Evolutionary conservation across 2,888 invertebrate species (phyloP).

Genomic region (Agrenia bidenticulata): DNA sequence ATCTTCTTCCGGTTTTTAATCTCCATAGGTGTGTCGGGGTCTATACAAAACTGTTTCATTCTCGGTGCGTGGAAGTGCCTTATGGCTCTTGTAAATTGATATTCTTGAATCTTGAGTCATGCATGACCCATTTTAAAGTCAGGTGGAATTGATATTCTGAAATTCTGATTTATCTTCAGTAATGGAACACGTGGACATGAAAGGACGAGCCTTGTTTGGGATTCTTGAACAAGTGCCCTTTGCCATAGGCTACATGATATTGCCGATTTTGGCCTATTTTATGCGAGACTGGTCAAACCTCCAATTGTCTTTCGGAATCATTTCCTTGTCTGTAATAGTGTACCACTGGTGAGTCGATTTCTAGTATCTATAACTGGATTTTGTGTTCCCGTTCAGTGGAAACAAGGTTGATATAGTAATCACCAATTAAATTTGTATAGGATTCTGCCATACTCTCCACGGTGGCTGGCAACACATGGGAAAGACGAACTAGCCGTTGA

Average conservation of each 20-base stretch:
- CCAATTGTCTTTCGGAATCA: slow-evolving; percentile 46
- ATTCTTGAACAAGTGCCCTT: slow-evolving; percentile 47
- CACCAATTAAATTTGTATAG: slow-evolving; percentile 19
- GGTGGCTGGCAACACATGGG: slow-evolving; percentile 49
- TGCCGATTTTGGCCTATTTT: slow-evolving; percentile 45
- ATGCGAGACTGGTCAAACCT: slow-evolving; percentile 44
- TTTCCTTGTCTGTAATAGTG: slow-evolving; percentile 34
- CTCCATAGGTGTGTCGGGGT: slow-evolving; percentile 49
- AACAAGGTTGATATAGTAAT: neutral
- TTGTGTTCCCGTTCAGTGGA: neutral
- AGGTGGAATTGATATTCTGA: neutral
- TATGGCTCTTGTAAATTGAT: too few relatives aligned
- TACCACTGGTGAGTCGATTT: slow-evolving; percentile 45
- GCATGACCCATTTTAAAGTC: neutral
- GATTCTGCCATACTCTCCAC: slow-evolving; percentile 49
- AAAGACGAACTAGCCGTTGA: slow-evolving; percentile 42
- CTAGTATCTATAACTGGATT: neutral
- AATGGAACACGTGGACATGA: slow-evolving; percentile 46
- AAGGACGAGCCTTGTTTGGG: slow-evolving; percentile 43
- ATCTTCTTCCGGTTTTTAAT: slow-evolving; percentile 45
- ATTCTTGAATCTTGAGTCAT: too few relatives aligned
- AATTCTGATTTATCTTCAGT: slow-evolving; percentile 30
- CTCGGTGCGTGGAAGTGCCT: slow-evolving; percentile 44
- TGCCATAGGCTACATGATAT: slow-evolving; percentile 49
- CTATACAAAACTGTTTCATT: slow-evolving; percentile 49